Base-by-base conservation (phyloP, 2,888 invertebrate genomes). In the Blomia tropicalis region DNA sequence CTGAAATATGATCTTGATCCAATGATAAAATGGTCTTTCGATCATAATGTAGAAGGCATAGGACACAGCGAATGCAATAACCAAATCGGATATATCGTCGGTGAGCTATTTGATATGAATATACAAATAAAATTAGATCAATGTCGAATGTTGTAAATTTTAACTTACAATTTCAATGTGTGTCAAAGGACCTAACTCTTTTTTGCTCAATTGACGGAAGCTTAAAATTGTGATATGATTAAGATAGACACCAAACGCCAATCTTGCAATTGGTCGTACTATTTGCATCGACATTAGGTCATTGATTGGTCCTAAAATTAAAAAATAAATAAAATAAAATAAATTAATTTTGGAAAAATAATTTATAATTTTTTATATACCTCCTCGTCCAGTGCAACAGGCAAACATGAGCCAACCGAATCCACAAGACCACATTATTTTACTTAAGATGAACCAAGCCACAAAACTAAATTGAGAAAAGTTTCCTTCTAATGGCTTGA, bases 141-240 rank as follows among this genome's bases (percentile, higher is more conserved):
- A 59, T n/a, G n/a, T 32, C 22, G 4, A 19, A 4, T 27, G 19
- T 25, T 27, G 22, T 54, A 2, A 29, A 23, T 4, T 4, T 4
- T 2, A 2, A 58, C 59, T 58, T 36, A 62, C 62, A 2, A 62
- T 41, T 27, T 41, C 36, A 23, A 54, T 32, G 29, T 62, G 32
- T 17, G 54, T 56, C 17, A 62, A 23, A n/a, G 54, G 25, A 25
- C 36, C 30, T 14, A 44, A 30, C 4, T 62, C 22, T 30, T 62
- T 62, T 29, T 54, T 41, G 22, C 27, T 54, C 54, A 62, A 30
- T 31, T 56, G 41, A 29, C 62, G 5, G 22, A 54, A 54, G 41
- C 62, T 62, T 22, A 62, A 31, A 32, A 62, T 56, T 19, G 27
- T 62, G 14, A 62, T 62, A 43, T 62, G 62, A 44, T 62, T 62